Percentiles rank a stretch among this genome's conserved stretches.
Conservation (phyloP, 2,113 vertebrate genomes). For the Daubentonia madagascariensis region DNA sequence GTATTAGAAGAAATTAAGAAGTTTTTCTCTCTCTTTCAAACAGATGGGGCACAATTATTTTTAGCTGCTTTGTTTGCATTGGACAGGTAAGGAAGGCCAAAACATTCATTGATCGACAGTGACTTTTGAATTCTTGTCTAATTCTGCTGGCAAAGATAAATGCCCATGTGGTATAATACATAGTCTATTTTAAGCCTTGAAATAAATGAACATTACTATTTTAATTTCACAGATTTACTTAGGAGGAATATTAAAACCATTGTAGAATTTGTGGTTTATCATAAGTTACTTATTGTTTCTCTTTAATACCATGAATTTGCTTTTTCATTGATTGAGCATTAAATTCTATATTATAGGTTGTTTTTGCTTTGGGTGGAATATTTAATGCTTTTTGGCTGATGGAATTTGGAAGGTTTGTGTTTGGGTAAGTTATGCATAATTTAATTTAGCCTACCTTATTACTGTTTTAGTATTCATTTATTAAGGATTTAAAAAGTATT, state of each 20-base stretch:
- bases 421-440: conserved; percentile 90
- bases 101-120: neutral
- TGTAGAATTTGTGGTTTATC: neutral
- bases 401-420: conserved; percentile 94
- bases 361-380: conserved; percentile 93
- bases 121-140: neutral
- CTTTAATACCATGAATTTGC: conserved; percentile 11
- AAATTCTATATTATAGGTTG: conserved; percentile 82
- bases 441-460: neutral
- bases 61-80: conserved; percentile 92
- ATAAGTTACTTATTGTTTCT: neutral
- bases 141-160: neutral
- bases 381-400: conserved; percentile 93
- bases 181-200: neutral
- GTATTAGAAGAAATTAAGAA: neutral
- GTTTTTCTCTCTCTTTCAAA: conserved; percentile 10
- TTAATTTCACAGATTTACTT: conserved; percentile 28
- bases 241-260: neutral
- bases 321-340: neutral
- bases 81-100: conserved; percentile 89
- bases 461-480: neutral
- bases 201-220: neutral
- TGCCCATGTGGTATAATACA: neutral
- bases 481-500: neutral
- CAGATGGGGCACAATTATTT: conserved; percentile 95